Evolutionary conservation across 2,797 vertebrate genomes (phyloP).

Genomic region (Oophaga sylvatica): DNA sequence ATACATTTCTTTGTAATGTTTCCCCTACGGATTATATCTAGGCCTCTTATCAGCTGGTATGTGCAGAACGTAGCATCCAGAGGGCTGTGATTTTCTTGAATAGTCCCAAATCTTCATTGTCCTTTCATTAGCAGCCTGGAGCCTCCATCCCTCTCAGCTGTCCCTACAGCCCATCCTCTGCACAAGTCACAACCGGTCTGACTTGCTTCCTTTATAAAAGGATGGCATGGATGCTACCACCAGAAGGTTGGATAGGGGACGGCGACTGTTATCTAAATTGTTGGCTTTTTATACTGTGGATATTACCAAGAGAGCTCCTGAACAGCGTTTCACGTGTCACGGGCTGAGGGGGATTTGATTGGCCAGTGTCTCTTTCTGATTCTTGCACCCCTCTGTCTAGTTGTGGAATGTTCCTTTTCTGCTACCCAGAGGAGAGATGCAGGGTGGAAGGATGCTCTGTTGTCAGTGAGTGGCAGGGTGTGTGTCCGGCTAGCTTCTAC

Average conservation of each 20-base stretch:
- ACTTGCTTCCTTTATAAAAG: constrained; percentile 29
- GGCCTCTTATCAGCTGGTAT: too few relatives aligned
- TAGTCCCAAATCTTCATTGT: neutral
- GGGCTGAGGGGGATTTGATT: neutral
- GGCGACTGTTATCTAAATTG: neutral
- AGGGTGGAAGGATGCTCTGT: constrained; percentile 54
- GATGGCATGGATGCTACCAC: constrained; percentile 43
- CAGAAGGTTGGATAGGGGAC: neutral
- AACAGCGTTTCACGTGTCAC: neutral
- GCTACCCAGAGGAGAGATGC: constrained; percentile 56
- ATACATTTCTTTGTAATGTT: too few relatives aligned
- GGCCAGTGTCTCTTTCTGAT: neutral
- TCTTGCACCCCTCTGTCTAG: neutral
- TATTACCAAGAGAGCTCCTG: neutral
- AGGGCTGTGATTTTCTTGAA: too few relatives aligned
- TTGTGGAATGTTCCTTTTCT: constrained; percentile 37
- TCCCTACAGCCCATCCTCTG: constrained; percentile 9
- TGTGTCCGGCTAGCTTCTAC: constrained; percentile 36
- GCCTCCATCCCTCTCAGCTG: neutral
- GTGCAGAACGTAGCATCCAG: too few relatives aligned
- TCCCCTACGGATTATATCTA: too few relatives aligned
- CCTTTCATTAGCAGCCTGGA: neutral
- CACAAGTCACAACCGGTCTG: neutral
- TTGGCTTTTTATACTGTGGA: neutral
- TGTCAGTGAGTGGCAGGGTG: constrained; percentile 54